Conservation (phyloP, 2,113 vertebrate genomes). For the Aviceda subcristata region DNA sequence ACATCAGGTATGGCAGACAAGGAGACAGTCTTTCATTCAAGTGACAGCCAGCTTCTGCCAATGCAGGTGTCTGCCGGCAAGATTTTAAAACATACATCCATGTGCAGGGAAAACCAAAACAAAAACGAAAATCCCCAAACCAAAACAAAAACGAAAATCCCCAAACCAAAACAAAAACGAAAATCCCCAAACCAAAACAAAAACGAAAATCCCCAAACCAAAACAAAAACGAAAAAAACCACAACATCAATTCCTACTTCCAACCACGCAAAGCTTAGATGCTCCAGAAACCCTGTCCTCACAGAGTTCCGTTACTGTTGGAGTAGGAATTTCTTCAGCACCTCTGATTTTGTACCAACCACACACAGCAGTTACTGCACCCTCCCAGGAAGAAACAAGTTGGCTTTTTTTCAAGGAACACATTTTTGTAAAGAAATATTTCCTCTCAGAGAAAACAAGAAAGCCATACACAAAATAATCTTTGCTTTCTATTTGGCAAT, state of each 20-base stretch:
- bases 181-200: too few species aligned
- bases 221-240: too few species aligned
- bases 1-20: neutral
- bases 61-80: neutral
- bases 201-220: too few species aligned
- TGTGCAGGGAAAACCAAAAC: accelerated
- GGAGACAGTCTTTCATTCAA: neutral
- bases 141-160: too few species aligned
- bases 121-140: too few species aligned
- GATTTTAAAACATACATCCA: neutral
- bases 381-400: neutral
- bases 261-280: neutral
- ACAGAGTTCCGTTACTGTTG: neutral
- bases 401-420: neutral
- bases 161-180: too few species aligned
- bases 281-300: neutral
- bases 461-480: neutral
- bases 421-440: neutral
- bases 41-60: neutral
- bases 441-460: neutral
- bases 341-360: neutral
- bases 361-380: neutral
- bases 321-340: neutral
- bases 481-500: neutral
- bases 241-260: neutral